Conservation (phyloP, 2,888 invertebrate species). For the Lasioglossum pauxillum region DNA sequence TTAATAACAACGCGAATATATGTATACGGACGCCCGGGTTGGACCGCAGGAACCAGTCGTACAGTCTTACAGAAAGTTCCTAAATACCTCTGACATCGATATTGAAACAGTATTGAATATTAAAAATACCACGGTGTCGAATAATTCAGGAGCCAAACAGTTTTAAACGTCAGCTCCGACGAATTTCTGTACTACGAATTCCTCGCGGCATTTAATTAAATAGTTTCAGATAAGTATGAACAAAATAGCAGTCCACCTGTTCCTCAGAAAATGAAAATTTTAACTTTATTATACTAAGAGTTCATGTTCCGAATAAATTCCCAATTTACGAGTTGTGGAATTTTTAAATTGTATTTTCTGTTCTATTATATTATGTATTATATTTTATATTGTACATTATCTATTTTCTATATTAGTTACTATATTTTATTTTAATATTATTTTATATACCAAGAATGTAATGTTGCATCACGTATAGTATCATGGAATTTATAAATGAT, state of each 20-base stretch:
- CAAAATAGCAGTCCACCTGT: neutral
- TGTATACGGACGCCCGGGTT: neutral
- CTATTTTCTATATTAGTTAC: too few species aligned
- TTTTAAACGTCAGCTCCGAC: neutral
- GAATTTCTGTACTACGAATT: neutral
- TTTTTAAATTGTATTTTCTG: neutral
- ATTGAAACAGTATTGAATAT: neutral
- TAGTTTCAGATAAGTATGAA: neutral
- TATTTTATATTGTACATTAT: too few species aligned
- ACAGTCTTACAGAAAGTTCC: conserved; percentile 22
- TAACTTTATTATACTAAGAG: neutral
- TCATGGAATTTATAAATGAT: too few species aligned
- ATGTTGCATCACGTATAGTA: neutral
- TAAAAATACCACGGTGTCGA: neutral
- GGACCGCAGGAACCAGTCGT: conserved; percentile 14
- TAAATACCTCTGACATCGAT: conserved; percentile 18
- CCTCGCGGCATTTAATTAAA: neutral
- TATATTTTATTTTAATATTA: neutral
- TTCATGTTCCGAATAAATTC: neutral
- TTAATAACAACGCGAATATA: conserved; percentile 33
- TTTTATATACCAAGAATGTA: neutral
- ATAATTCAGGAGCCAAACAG: neutral
- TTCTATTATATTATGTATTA: neutral
- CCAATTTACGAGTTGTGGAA: neutral
- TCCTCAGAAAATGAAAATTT: too few species aligned